phyloP scores from a whole-genome alignment of 2,888 invertebrate genomes.

The Microchrysa polita region DNA sequence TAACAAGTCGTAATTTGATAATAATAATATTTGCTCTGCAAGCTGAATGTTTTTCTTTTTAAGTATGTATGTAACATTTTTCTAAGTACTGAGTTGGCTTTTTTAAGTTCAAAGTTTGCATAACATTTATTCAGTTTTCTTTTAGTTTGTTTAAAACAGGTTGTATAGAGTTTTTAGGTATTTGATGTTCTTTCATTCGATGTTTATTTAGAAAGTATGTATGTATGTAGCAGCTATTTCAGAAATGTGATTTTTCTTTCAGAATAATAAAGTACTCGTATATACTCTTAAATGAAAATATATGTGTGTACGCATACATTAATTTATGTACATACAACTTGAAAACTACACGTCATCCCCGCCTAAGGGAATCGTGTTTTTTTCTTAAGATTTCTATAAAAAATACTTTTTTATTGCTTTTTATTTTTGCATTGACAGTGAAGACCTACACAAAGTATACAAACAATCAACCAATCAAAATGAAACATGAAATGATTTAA shows the following conservation, averaged over 20 bases:
- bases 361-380: conserved; percentile 9
- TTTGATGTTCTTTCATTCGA: background rate
- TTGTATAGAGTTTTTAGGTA: too few relatives aligned
- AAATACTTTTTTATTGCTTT: conserved; percentile 30
- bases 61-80: background rate
- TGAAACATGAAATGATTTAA: too few relatives aligned
- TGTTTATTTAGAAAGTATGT: background rate
- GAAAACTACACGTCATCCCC: conserved; percentile 23
- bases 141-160: too few relatives aligned
- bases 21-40: background rate
- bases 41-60: background rate
- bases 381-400: background rate
- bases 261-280: too few relatives aligned
- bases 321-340: conserved; percentile 35
- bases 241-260: too few relatives aligned
- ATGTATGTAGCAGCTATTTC: too few relatives aligned
- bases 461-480: conserved; percentile 18
- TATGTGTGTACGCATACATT: conserved; percentile 19
- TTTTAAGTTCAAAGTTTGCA: background rate
- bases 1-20: background rate
- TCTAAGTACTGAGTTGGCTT: conserved; percentile 10
- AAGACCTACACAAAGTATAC: background rate
- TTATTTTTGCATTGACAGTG: conserved; percentile 27
- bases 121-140: too few relatives aligned
- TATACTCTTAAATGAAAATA: background rate